Percentiles rank a stretch among this genome's conserved stretches.
These are phyloP conservation scores for Coelopa pilipes DNA, from an alignment of 2,888 invertebrate genomes.

Conservation along the genomic window DNA sequence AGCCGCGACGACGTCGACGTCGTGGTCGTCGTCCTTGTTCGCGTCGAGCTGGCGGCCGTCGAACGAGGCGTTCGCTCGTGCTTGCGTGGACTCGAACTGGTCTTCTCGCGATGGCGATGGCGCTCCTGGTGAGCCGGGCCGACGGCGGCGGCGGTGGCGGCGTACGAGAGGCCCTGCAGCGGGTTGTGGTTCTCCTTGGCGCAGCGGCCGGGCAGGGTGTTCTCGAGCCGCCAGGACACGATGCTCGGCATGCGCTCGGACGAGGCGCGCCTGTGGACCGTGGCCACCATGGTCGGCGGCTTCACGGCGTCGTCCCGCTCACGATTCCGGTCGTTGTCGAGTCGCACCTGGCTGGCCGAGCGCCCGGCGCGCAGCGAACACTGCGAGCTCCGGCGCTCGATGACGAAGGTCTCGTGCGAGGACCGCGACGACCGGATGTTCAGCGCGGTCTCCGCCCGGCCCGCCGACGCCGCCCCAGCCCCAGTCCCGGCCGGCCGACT, in stretches of 20 bases:
- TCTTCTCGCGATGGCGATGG: not conserved
- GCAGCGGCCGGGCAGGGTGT: slow-evolving; percentile 25
- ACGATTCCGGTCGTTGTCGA: not conserved
- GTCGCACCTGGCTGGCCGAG: not conserved
- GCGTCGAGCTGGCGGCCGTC: not conserved
- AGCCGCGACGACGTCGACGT: slow-evolving; percentile 22
- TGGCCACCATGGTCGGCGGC: not conserved
- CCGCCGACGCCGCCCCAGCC: not conserved
- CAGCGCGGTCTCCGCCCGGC: not conserved
- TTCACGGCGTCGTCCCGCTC: slow-evolving; percentile 17
- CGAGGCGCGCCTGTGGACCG: slow-evolving; percentile 36
- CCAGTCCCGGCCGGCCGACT: not conserved
- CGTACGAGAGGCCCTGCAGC: not conserved
- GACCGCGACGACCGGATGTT: slow-evolving; percentile 28
- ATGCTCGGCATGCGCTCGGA: slow-evolving; percentile 52
- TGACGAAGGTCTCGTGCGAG: slow-evolving; percentile 41
- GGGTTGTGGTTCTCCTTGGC: slow-evolving; percentile 5
- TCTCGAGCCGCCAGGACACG: slow-evolving; percentile 40
- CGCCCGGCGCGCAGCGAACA: slow-evolving; percentile 37
- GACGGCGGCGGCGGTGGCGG: not conserved
- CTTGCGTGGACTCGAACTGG: too few relatives aligned
- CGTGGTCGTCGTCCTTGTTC: not conserved
- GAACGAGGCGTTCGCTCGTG: not conserved
- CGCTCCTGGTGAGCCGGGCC: not conserved
- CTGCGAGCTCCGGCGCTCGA: slow-evolving; percentile 54